phyloP scores from a whole-genome alignment of 2,797 vertebrate genomes.

The Zalophus californianus region DNA sequence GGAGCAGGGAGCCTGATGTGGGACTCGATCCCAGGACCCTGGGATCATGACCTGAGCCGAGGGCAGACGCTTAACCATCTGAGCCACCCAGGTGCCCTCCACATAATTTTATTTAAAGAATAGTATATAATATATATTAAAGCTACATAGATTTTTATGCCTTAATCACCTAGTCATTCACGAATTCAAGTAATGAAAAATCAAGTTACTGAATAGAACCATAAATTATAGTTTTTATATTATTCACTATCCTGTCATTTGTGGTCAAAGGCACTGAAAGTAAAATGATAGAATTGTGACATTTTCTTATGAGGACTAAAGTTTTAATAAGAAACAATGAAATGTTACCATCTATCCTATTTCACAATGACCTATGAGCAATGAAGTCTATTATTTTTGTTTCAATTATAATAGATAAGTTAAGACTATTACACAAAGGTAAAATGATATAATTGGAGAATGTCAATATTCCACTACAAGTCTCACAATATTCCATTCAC shows the following conservation, averaged over 20 bases:
- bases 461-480: background rate
- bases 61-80: no score
- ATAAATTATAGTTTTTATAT: conserved; percentile 63
- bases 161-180: conserved; percentile 4
- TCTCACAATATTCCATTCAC: background rate
- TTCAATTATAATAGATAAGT: background rate
- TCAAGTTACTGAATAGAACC: conserved; percentile 46
- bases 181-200: conserved; percentile 65
- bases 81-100: no score
- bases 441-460: background rate
- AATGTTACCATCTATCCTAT: background rate
- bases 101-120: background rate
- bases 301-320: background rate
- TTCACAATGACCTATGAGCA: conserved; percentile 58
- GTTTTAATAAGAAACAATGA: background rate
- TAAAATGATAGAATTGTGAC: background rate
- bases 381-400: conserved; percentile 55
- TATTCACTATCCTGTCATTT: background rate
- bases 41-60: no score
- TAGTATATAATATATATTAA: conserved; percentile 46
- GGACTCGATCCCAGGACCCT: no score
- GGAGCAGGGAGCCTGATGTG: no score
- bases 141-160: conserved; percentile 36
- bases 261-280: background rate
- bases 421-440: background rate